Evolutionary conservation across 2,113 vertebrate species (phyloP).

Genomic region (Cnemophilus loriae): DNA sequence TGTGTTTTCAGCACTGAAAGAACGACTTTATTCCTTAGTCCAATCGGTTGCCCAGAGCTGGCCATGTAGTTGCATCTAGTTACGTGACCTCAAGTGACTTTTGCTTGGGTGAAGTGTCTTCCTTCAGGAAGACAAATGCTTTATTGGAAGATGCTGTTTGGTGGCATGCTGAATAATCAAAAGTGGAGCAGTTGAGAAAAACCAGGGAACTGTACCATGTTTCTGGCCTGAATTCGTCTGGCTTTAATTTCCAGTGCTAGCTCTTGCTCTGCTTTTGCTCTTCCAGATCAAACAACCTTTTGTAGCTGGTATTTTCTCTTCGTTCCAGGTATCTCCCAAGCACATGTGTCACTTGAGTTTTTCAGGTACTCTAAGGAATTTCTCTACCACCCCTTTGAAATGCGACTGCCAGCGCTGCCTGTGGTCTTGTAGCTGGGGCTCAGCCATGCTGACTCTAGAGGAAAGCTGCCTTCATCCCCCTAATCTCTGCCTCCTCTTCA

Average conservation of each 20-base stretch:
- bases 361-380: not conserved
- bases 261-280: not conserved
- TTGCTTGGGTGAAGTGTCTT: not conserved
- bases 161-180: not conserved
- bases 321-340: not conserved
- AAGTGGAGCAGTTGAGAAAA: not conserved
- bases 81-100: not conserved
- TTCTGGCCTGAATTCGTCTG: not conserved
- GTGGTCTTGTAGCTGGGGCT: not conserved
- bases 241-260: not conserved
- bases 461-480: not conserved
- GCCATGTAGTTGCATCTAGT: not conserved
- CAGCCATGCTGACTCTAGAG: not conserved
- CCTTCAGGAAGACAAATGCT: not conserved
- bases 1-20: not conserved
- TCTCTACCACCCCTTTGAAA: not conserved
- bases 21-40: not conserved
- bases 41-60: not conserved
- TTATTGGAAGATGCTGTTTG: not conserved
- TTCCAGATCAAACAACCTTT: not conserved
- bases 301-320: not conserved
- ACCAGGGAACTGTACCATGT: accelerated
- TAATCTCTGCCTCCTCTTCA: not conserved
- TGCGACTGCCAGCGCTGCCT: accelerated
- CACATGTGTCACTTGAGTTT: not conserved